Evolutionary conservation across 2,797 vertebrate genomes (phyloP), one percentile per base, ranked within the genome.

Genomic region (Trichosurus vulpecula): DNA sequence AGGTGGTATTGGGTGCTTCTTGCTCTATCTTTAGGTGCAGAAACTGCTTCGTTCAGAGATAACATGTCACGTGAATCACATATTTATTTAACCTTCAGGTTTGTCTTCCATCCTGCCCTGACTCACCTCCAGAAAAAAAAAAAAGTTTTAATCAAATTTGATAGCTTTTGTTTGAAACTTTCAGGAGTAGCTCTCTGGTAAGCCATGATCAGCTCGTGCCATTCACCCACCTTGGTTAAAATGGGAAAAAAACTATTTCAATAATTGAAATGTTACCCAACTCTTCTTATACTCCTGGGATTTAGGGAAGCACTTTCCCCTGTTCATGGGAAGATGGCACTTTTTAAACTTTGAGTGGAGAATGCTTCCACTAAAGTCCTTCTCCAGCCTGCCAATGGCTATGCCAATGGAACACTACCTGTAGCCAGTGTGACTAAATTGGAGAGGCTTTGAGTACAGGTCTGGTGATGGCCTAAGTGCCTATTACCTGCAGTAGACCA

Each of bases 41-140:
- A 97, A 97, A 96, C n/a, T 52, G 97, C 54, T 98, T 94, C 95
- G 96, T 97, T 98, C 98, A 97, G 94, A 98, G 98, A 98, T 98
- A 98, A 98, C 93, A 98, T 98, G 93, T 91, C 90, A 91, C 92
- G 95, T 94, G 97, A 81, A 96, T 96, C 96, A 96, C 97, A 31
- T 94, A 54, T 98, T 98, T 97, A 97, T 98, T 47, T 94, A 94
- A 92, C 55, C 91, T 96, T 35, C 97, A 95, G 89, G 97, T 97
- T 97, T 96, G 93, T 91, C 96, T 97, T 94, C 94, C 96, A 53
- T 93, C 95, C 61, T 53, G 22, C 14, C 4, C 81, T 16, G 5
- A 66, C 53, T 27, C 3, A 0, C 58, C 91, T 54, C 41, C n/a
- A 55, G 74, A 6, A 94, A 96, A 95, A 94, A 6, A 94, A 96